Percentiles rank a stretch among this genome's conserved stretches.
Evolutionary conservation across 2,113 vertebrate genomes (phyloP).

Genomic region (Maylandia zebra): DNA sequence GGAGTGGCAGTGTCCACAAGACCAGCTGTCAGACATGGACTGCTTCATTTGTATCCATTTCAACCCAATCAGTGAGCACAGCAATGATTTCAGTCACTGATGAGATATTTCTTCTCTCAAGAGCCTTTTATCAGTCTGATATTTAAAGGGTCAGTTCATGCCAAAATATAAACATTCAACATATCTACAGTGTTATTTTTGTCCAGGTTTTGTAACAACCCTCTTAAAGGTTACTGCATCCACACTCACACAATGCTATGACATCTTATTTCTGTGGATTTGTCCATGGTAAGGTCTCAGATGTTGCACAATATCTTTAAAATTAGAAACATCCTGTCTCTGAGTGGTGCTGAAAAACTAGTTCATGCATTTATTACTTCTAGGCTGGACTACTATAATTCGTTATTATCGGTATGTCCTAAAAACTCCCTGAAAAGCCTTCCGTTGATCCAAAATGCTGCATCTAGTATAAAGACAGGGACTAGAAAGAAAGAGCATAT

Average conservation of each 20-base stretch:
- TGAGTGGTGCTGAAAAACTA: neutral
- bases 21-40: neutral
- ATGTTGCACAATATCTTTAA: neutral
- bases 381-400: neutral
- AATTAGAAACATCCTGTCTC: neutral
- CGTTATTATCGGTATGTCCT: neutral
- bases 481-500: neutral
- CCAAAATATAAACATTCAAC: neutral
- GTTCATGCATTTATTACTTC: neutral
- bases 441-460: neutral
- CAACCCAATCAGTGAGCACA: neutral
- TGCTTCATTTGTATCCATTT: neutral
- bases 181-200: neutral
- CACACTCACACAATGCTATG: neutral
- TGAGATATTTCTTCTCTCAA: neutral
- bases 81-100: neutral
- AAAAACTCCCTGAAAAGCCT: neutral
- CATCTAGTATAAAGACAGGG: neutral
- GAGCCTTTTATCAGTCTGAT: neutral
- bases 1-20: neutral
- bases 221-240: neutral
- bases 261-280: neutral
- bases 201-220: neutral
- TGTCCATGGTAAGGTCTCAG: neutral
- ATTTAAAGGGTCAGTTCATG: neutral